Percentiles rank a stretch among this genome's conserved stretches.
These are phyloP conservation scores for Laterallus jamaicensis DNA, from an alignment of 2,113 vertebrate species.

Conservation along the genomic window DNA sequence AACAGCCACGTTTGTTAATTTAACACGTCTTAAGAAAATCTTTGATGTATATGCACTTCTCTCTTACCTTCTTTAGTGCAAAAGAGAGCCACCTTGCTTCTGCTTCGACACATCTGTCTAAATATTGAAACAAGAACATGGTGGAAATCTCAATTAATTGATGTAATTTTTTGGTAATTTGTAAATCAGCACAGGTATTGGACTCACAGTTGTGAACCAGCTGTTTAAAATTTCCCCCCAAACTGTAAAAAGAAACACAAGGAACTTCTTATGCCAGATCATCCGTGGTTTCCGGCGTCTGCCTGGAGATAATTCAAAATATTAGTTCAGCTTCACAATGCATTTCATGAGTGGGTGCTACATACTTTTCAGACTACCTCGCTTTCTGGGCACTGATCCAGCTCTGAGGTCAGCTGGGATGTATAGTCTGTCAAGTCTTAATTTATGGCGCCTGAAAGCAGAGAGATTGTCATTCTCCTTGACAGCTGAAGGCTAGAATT, in stretches of 20 bases:
- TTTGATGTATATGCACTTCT: not conserved
- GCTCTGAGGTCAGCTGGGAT: not conserved
- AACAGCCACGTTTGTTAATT: not conserved
- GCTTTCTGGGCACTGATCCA: not conserved
- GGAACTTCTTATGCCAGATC: not conserved
- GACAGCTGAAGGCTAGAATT: not conserved
- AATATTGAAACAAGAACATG: conserved; percentile 60
- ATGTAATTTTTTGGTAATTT: not conserved
- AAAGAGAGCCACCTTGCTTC: conserved; percentile 83
- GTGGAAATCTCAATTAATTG: not conserved
- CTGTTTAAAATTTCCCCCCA: not conserved
- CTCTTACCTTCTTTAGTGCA: conserved; percentile 87
- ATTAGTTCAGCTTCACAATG: not conserved
- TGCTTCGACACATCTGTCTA: conserved; percentile 87
- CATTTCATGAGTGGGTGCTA: not conserved
- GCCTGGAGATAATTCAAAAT: not conserved
- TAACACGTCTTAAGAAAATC: not conserved
- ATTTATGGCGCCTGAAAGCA: not conserved
- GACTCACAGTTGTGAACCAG: not conserved
- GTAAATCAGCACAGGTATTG: not conserved
- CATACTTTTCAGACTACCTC: not conserved
- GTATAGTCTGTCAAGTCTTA: not conserved
- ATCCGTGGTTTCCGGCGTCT: not conserved
- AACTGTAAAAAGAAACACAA: not conserved
- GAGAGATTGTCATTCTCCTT: not conserved